Percentiles rank a stretch among this genome's conserved stretches.
These are phyloP conservation scores for Dryadula phaetusa DNA, from an alignment of 2,888 invertebrate species.

Conservation along the genomic window DNA sequence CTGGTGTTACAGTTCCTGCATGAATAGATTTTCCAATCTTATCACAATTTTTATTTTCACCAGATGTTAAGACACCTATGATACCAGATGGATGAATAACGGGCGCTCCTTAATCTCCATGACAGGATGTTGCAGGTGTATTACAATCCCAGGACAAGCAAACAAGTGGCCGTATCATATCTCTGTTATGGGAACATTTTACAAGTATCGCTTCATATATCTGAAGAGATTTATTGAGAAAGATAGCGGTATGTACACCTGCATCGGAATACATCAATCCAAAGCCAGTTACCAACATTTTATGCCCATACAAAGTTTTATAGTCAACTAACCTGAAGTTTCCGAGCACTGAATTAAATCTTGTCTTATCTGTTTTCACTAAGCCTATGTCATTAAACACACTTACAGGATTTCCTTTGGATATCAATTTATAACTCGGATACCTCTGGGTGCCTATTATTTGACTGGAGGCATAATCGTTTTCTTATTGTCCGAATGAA, in stretches of 20 bases:
- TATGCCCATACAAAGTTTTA: conserved; percentile 7
- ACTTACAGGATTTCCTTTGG: no score
- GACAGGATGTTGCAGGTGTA: conserved; percentile 5
- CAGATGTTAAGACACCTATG: conserved; percentile 8
- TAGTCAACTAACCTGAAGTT: conserved; percentile 3
- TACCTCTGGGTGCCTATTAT: not conserved
- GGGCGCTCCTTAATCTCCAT: conserved; percentile 30
- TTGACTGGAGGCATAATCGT: not conserved
- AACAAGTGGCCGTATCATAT: not conserved
- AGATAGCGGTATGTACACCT: not conserved
- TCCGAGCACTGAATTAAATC: not conserved
- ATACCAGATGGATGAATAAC: conserved; percentile 25
- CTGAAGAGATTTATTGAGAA: conserved; percentile 2
- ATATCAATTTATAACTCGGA: not conserved
- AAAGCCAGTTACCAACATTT: not conserved
- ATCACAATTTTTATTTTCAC: not conserved
- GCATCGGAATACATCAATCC: not conserved
- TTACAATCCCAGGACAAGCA: conserved; percentile 8
- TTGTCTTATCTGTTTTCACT: not conserved
- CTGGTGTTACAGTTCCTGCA: not conserved
- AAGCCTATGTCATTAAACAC: conserved; percentile 1
- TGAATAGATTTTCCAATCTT: not conserved
- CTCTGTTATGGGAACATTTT: not conserved
- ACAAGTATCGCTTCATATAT: not conserved
- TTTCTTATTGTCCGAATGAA: not conserved